phyloP scores from a whole-genome alignment of 2,113 vertebrate genomes.

The Tupaia chinensis region DNA sequence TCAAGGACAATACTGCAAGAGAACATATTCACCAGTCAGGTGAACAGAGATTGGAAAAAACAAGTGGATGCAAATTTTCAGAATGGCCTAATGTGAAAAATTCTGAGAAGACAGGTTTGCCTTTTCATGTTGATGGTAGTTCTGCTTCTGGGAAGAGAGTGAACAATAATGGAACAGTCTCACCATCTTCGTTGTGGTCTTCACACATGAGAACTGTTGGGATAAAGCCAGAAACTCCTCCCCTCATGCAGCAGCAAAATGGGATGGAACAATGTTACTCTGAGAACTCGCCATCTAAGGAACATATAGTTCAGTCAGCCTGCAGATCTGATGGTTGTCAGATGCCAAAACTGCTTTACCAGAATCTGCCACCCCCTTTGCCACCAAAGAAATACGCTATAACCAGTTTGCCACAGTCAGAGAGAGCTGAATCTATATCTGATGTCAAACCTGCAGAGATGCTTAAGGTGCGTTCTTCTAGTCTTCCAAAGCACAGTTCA shows the following conservation, averaged over 20 bases:
- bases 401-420: slow-evolving; percentile 70
- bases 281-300: slow-evolving; percentile 40
- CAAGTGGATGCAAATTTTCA: slow-evolving; percentile 36
- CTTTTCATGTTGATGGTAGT: not conserved
- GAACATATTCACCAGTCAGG: slow-evolving; percentile 19
- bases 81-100: slow-evolving; percentile 76
- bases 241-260: slow-evolving; percentile 70
- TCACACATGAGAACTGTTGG: slow-evolving; percentile 25
- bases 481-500: slow-evolving; percentile 50
- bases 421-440: slow-evolving; percentile 37
- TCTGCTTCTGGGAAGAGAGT: slow-evolving; percentile 70
- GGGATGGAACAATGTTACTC: not conserved
- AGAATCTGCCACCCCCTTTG: slow-evolving; percentile 88
- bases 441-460: slow-evolving; percentile 58
- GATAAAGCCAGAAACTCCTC: slow-evolving; percentile 55
- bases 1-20: slow-evolving; percentile 73
- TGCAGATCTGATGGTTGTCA: slow-evolving; percentile 67
- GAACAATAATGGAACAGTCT: not conserved
- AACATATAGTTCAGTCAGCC: not conserved
- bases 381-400: slow-evolving; percentile 90
- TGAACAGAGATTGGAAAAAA: slow-evolving; percentile 71
- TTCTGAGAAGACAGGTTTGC: slow-evolving; percentile 69
- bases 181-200: slow-evolving; percentile 30
- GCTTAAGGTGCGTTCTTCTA: not conserved
- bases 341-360: slow-evolving; percentile 81